Evolutionary conservation across 2,797 vertebrate species (phyloP).

Genomic region (Spinus olivaceus): DNA sequence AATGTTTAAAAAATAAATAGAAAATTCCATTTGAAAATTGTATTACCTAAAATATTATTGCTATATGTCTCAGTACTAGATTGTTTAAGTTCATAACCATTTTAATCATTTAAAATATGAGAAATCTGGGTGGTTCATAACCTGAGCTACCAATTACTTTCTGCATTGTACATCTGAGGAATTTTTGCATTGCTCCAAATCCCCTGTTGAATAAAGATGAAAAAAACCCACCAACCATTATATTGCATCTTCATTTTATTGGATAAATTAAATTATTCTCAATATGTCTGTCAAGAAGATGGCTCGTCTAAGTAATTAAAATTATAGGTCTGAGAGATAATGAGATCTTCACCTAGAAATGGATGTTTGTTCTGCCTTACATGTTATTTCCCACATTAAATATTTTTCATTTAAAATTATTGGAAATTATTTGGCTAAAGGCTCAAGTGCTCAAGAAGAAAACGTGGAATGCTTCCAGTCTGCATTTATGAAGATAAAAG

Average conservation of each 20-base stretch:
- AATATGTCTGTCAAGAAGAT: not conserved
- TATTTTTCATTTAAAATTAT: not conserved
- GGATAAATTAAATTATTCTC: not conserved
- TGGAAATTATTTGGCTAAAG: not conserved
- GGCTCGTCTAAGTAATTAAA: not conserved
- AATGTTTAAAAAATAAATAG: not conserved
- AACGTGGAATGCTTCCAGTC: not conserved
- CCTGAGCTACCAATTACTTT: not conserved
- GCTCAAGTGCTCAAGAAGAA: not conserved
- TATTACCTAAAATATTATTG: not conserved
- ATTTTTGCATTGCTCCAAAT: not conserved
- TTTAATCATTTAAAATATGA: not conserved
- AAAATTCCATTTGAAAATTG: not conserved
- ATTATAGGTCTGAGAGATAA: not conserved
- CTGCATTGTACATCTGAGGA: not conserved
- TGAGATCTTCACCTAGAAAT: not conserved
- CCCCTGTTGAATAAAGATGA: slow-evolving; percentile 14
- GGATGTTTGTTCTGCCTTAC: not conserved
- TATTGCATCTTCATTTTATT: slow-evolving; percentile 17
- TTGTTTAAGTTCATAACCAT: not conserved
- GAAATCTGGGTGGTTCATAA: not conserved
- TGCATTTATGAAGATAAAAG: not conserved
- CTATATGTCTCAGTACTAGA: not conserved
- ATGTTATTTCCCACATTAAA: not conserved
- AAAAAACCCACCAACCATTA: not conserved